Conservation (phyloP, 2,113 vertebrate genomes). For the Malaclemys terrapin region DNA sequence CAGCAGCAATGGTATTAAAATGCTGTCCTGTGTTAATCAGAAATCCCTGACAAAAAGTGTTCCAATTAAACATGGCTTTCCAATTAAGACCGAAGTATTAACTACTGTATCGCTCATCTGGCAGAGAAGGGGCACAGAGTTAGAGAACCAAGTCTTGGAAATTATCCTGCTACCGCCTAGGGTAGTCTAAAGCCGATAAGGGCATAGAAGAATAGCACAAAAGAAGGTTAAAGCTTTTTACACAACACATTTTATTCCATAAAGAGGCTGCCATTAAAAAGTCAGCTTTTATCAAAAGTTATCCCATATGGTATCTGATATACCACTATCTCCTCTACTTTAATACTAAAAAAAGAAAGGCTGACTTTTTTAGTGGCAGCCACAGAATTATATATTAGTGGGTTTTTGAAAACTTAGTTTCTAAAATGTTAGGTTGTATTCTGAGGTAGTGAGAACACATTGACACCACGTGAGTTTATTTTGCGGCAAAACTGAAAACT, state of each 20-base stretch:
- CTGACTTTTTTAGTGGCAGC: neutral
- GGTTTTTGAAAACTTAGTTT: neutral
- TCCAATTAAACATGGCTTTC: slow-evolving; percentile 49
- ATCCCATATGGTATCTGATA: neutral
- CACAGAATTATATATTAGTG: fast-evolving
- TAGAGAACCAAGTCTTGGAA: slow-evolving; percentile 29
- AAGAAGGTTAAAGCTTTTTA: slow-evolving; percentile 1
- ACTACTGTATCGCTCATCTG: slow-evolving; percentile 31
- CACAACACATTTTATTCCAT: neutral
- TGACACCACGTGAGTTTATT: neutral
- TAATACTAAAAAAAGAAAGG: neutral
- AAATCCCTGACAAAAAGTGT: slow-evolving; percentile 39
- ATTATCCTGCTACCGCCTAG: neutral
- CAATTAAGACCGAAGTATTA: slow-evolving; percentile 54
- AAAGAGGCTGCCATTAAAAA: neutral
- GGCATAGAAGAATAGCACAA: slow-evolving; percentile 11
- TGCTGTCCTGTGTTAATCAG: slow-evolving; percentile 31
- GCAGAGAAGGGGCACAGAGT: neutral
- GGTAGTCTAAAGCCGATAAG: slow-evolving; percentile 36
- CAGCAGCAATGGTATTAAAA: slow-evolving; percentile 39
- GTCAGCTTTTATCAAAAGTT: neutral
- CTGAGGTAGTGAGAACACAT: neutral
- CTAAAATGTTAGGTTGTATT: neutral
- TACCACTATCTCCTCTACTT: neutral
- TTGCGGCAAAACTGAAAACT: neutral